A percentile compares a stretch with the other conserved stretches of the same genome.
These are phyloP conservation scores for Dysidea cf. avara DNA, from an alignment of 37 sponge, comb jelly and placozoan genomes.

Conservation along the genomic window DNA sequence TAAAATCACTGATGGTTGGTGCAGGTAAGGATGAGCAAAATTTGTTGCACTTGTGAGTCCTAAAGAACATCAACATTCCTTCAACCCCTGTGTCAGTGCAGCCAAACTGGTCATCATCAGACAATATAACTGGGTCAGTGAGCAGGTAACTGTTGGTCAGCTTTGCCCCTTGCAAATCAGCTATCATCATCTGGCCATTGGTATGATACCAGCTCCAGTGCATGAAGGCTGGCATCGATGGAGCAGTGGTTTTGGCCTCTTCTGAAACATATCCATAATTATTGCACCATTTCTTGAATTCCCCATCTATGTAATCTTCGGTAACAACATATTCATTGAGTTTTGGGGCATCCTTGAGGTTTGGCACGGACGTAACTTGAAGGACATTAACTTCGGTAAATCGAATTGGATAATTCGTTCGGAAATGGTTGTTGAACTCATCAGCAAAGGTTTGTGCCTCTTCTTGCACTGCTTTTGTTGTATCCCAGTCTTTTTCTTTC, in stretches of 20 bases:
- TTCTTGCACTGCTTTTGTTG: slow-evolving; percentile 11
- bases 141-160: slow-evolving; percentile 3
- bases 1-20: too few relatives aligned
- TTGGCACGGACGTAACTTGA: not conserved
- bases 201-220: slow-evolving; percentile 65
- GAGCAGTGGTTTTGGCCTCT: not conserved
- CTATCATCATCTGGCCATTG: slow-evolving; percentile 36
- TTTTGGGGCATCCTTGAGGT: slow-evolving; percentile 1
- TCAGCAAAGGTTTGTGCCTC: slow-evolving; percentile 29
- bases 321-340: slow-evolving; percentile 28
- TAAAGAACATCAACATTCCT: slow-evolving; percentile 35
- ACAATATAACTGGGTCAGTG: slow-evolving; percentile 27
- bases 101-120: not conserved
- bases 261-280: slow-evolving; percentile 46
- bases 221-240: slow-evolving; percentile 45
- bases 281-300: slow-evolving; percentile 50
- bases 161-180: slow-evolving; percentile 49
- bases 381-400: slow-evolving; percentile 33
- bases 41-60: slow-evolving; percentile 14
- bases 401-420: too few relatives aligned
- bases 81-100: slow-evolving; percentile 37
- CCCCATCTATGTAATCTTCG: slow-evolving; percentile 48
- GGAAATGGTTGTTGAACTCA: slow-evolving; percentile 36
- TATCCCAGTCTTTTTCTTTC: slow-evolving; percentile 37
- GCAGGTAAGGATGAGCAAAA: slow-evolving; percentile 8